Conservation (phyloP, 2,797 vertebrate genomes). For the Falco novaeseelandiae region DNA sequence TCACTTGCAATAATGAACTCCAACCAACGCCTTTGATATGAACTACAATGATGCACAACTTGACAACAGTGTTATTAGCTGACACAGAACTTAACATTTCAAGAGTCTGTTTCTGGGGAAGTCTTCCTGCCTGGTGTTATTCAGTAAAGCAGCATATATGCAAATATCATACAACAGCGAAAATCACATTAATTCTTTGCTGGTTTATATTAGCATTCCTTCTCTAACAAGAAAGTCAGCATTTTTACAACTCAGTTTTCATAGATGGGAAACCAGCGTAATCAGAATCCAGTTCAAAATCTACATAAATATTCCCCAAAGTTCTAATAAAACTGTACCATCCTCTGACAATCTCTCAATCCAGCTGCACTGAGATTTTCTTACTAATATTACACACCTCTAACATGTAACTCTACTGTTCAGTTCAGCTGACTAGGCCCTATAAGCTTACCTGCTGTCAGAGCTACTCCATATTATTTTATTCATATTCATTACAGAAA, state of each 20-base stretch:
- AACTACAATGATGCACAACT: background rate
- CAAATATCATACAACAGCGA: background rate
- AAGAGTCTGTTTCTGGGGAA: background rate
- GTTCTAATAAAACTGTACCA: background rate
- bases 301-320: background rate
- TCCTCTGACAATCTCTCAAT: background rate
- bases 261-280: background rate
- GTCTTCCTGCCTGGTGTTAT: background rate
- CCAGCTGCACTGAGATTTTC: background rate
- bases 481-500: background rate
- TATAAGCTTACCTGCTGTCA: background rate
- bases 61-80: background rate
- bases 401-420: background rate
- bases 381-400: background rate
- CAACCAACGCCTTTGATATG: slow-evolving; percentile 4
- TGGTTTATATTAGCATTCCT: background rate
- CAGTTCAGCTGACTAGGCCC: background rate
- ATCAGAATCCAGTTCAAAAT: background rate
- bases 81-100: background rate
- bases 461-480: background rate
- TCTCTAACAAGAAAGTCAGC: background rate
- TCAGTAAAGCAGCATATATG: background rate
- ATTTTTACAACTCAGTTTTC: background rate
- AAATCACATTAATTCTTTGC: background rate
- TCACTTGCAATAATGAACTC: slow-evolving; percentile 2